phyloP scores from a whole-genome alignment of 1,140 invertebrate species.

The Octopus bimaculoides region DNA sequence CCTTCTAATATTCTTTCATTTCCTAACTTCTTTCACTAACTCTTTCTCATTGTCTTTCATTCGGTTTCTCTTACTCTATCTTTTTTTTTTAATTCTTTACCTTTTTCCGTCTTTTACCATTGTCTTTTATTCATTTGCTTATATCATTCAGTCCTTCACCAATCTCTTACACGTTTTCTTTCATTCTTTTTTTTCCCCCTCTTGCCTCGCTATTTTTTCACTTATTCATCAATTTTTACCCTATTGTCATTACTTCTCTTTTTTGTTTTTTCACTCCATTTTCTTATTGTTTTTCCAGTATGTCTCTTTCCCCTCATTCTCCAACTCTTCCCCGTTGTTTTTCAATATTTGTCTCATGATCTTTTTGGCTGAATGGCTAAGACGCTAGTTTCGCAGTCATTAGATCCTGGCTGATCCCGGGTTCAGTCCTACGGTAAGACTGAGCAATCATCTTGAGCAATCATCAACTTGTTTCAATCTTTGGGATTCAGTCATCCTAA shows the following conservation, averaged over 20 bases:
- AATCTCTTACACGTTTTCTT: conserved; percentile 15
- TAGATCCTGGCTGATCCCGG: no score
- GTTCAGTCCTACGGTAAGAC: no score
- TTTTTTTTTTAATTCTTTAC: background rate
- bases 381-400: no score
- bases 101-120: background rate
- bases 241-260: conserved; percentile 3
- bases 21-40: background rate
- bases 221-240: conserved; percentile 12
- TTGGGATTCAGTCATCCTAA: no score
- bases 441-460: no score
- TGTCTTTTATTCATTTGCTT: background rate
- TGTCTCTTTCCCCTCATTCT: conserved; percentile 2
- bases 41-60: conserved; percentile 8
- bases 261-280: conserved; percentile 2
- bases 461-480: no score
- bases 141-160: background rate
- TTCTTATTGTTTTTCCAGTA: background rate
- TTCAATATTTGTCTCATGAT: background rate
- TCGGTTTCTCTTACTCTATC: conserved; percentile 3
- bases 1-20: background rate
- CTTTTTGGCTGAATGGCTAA: no score
- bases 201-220: conserved; percentile 9
- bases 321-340: conserved; percentile 16
- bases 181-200: conserved; percentile 14